A percentile compares a stretch with the other conserved stretches of the same genome.
Conservation (phyloP, 2,888 invertebrate genomes). For the Alitta virens region DNA sequence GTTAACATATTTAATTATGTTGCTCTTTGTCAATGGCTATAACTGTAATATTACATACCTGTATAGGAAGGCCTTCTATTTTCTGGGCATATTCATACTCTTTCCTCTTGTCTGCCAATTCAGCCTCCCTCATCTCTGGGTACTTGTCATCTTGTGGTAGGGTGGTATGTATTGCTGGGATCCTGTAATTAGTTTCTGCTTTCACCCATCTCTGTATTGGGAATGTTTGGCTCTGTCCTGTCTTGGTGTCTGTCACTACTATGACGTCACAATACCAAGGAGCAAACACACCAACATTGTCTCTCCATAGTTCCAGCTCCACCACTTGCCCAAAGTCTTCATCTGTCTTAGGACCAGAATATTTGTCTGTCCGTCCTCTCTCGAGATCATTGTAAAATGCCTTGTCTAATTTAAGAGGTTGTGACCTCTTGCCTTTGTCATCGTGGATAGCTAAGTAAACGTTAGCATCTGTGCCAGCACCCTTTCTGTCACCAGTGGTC, state of each 20-base stretch:
- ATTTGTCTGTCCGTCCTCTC: background rate
- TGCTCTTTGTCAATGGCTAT: too few species aligned
- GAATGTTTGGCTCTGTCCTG: background rate
- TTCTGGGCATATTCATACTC: slow-evolving; percentile 31
- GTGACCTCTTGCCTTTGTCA: background rate
- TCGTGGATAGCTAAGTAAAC: background rate
- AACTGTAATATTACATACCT: slow-evolving; percentile 24
- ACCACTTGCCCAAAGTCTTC: background rate
- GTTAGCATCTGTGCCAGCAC: too few species aligned
- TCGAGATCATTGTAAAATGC: slow-evolving; percentile 4
- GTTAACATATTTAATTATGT: too few species aligned
- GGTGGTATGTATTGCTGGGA: slow-evolving; percentile 52
- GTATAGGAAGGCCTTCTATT: slow-evolving; percentile 30
- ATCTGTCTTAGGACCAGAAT: background rate
- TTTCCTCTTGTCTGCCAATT: slow-evolving; percentile 49
- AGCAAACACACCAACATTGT: background rate
- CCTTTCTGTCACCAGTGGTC: too few species aligned
- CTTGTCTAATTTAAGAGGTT: slow-evolving; percentile 1
- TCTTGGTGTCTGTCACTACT: background rate
- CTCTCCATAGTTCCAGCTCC: background rate
- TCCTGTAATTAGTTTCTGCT: slow-evolving; percentile 46
- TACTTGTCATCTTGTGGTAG: slow-evolving; percentile 56
- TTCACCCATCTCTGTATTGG: slow-evolving; percentile 44
- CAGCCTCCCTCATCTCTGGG: slow-evolving; percentile 46
- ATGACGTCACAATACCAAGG: background rate